A percentile compares a stretch with the other conserved stretches of the same genome.
Conservation (phyloP, 2,797 vertebrate genomes). For the Tokudaia tokunoshimensis region DNA sequence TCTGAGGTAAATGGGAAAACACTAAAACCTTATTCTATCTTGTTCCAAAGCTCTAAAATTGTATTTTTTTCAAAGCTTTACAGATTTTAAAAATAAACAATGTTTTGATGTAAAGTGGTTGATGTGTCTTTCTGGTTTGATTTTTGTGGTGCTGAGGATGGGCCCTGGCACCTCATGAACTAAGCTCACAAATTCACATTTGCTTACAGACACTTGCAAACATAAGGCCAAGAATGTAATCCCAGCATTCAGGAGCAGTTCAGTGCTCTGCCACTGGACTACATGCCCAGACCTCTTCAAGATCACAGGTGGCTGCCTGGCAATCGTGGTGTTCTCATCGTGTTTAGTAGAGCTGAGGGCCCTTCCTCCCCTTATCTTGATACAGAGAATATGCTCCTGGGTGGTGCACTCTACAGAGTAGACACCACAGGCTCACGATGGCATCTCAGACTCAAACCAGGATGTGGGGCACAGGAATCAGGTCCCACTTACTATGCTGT, state of each 20-base stretch:
- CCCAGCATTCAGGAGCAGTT: background rate
- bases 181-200: background rate
- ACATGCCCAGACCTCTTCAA: background rate
- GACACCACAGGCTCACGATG: background rate
- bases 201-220: background rate
- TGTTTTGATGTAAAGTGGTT: background rate
- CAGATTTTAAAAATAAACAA: conserved; percentile 15
- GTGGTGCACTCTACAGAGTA: background rate
- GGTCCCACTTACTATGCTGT: background rate
- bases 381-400: background rate
- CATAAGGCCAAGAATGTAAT: background rate
- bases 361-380: background rate
- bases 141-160: background rate
- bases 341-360: background rate
- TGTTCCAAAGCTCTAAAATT: background rate
- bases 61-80: background rate
- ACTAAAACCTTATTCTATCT: background rate
- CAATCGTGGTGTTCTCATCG: too few species aligned
- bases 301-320: background rate
- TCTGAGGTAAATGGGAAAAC: background rate
- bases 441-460: background rate
- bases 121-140: background rate
- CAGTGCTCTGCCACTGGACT: background rate
- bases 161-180: background rate
- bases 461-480: background rate